Evolutionary conservation across 2,797 vertebrate species (phyloP), one percentile per base, ranked within the genome.

Genomic region (Chelon auratus): DNA sequence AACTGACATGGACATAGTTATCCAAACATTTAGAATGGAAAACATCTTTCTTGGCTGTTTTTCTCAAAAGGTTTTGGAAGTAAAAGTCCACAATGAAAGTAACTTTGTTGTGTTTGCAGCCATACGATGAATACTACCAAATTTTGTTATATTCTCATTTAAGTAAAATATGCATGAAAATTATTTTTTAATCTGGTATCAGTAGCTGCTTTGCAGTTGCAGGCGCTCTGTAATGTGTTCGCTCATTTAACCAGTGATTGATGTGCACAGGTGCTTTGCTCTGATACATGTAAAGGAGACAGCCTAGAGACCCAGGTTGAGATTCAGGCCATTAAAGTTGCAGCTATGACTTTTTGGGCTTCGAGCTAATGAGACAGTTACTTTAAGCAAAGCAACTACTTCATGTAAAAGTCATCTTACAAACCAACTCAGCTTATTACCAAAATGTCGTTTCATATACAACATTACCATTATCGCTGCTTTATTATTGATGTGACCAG

Each of bases 251-350:
- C 63, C 9, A 8, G 47, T 77, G 77, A 83, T 75, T 68, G 48
- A 78, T 78, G 50, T 55, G 22, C 50, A 78, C 81, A 82, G 80
- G 82, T 86, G 83, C 15, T 33, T 69, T 39, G 17, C 39, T 42
- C 54, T 70, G 47, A 68, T 17, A 39, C 36, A 1, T 4, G 71
- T 56, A 18, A 33, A 26, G 33, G 4, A 78, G 45, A 71, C 42
- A 2, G 39, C 45, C 68, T 52, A 50, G 63, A 70, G 52, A 48
- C 30, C 17, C 2, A 8, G 20, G 26, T 42, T 66, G 37, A 42
- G 0, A 60, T 57, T 77, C 65, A n/a, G 68, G 40, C 24, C 2
- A 11, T 47, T 75, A 59, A 24, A 59, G 3, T 68, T 3, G 36
- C 24, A 37, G 10, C 52, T 62, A 66, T 55, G 24, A 1, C 14